phyloP scores from a whole-genome alignment of 2,888 invertebrate genomes.

The Chelonus formosanus region DNA sequence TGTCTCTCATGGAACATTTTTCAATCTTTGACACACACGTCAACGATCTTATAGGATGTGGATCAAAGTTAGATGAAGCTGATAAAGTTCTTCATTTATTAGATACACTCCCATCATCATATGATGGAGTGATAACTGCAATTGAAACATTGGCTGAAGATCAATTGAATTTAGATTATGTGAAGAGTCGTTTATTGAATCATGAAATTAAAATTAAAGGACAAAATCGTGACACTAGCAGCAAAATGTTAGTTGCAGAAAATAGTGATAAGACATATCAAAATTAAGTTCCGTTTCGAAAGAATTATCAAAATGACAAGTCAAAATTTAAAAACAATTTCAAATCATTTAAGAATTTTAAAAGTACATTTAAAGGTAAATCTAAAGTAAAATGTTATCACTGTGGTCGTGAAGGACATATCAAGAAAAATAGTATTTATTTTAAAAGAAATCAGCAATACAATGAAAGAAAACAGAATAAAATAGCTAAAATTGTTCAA shows the following conservation, averaged over 20 bases:
- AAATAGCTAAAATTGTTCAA: neutral
- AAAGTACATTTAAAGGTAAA: slow-evolving; percentile 8
- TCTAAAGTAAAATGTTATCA: slow-evolving; percentile 22
- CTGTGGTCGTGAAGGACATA: slow-evolving; percentile 15
- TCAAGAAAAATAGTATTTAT: neutral
- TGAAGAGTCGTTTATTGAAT: slow-evolving; percentile 1
- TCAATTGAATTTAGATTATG: neutral
- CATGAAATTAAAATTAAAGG: slow-evolving; percentile 9
- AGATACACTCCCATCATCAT: neutral
- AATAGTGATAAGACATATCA: slow-evolving; percentile 8
- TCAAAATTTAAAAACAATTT: neutral
- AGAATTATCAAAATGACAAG: neutral
- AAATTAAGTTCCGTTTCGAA: too few species aligned
- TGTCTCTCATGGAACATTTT: slow-evolving; percentile 3
- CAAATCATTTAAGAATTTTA: neutral
- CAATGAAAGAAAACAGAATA: neutral
- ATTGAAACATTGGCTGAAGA: slow-evolving; percentile 2
- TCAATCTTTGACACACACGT: neutral
- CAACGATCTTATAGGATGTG: neutral
- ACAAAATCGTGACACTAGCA: neutral
- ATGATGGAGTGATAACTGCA: slow-evolving; percentile 8
- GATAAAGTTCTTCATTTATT: neutral
- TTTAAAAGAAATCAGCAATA: neutral
- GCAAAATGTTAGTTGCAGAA: slow-evolving; percentile 3
- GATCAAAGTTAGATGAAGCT: slow-evolving; percentile 6